These are phyloP conservation scores for Mionectes macconnelli DNA, from an alignment of 2,113 vertebrate species.

Conservation along the genomic window DNA sequence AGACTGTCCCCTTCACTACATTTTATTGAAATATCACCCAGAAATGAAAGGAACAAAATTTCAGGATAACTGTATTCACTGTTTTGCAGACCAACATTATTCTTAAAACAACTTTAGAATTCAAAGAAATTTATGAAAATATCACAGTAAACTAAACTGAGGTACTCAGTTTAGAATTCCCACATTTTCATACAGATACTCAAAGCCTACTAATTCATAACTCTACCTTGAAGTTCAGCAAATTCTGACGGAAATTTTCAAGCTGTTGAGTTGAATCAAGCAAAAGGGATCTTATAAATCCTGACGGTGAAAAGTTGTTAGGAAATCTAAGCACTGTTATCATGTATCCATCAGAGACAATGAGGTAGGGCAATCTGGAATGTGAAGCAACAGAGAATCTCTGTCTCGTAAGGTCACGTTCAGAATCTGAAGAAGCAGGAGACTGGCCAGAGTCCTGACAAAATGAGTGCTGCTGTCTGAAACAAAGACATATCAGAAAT, in stretches of 20 bases:
- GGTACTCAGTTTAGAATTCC: fast-evolving
- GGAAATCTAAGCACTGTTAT: slow-evolving; percentile 82
- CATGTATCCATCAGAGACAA: slow-evolving; percentile 95
- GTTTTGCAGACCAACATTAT: not conserved
- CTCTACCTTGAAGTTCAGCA: slow-evolving; percentile 77
- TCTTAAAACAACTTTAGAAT: not conserved
- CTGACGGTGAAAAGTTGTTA: slow-evolving; percentile 73
- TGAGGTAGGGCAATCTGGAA: slow-evolving; percentile 82
- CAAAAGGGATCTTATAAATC: slow-evolving; percentile 78
- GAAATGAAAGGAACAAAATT: not conserved
- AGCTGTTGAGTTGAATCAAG: slow-evolving; percentile 80
- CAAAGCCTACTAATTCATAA: not conserved
- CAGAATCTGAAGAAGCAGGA: slow-evolving; percentile 83
- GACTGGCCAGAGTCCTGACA: slow-evolving; percentile 74
- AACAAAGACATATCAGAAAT: slow-evolving; percentile 20
- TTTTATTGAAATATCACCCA: not conserved
- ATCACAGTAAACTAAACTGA: not conserved
- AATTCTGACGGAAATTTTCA: slow-evolving; percentile 68
- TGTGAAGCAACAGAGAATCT: slow-evolving; percentile 91
- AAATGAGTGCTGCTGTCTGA: slow-evolving; percentile 75
- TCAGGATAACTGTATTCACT: not conserved
- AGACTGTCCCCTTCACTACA: not conserved
- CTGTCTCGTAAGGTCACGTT: slow-evolving; percentile 84
- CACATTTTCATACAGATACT: not conserved
- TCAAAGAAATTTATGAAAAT: not conserved